Percentiles rank a stretch among this genome's conserved stretches.
These are phyloP conservation scores for Parelbella ahira DNA, from an alignment of 2,888 invertebrate species.

Conservation along the genomic window DNA sequence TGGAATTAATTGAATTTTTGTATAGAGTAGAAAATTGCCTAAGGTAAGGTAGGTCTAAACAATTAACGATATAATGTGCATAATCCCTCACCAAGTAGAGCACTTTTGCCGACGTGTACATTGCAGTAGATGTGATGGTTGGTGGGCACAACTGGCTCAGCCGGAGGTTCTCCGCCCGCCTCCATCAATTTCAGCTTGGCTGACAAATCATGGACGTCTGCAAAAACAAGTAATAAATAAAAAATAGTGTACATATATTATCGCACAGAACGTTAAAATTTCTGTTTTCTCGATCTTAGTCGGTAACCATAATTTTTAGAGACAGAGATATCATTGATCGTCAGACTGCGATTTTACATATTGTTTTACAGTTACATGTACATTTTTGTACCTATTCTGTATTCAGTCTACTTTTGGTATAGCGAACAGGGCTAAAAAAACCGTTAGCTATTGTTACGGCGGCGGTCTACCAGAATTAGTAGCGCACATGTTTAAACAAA, in stretches of 20 bases:
- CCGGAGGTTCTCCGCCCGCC: conserved; percentile 57
- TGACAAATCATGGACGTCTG: conserved; percentile 86
- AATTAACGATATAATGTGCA: no score
- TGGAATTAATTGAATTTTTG: no score
- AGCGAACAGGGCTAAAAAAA: conserved; percentile 59
- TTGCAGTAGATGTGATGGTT: conserved; percentile 75
- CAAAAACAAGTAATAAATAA: conserved; percentile 44
- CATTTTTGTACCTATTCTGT: no score
- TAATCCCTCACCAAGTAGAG: conserved; percentile 55
- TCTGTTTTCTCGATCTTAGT: no score
- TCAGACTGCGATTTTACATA: no score
- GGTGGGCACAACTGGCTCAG: conserved; percentile 57
- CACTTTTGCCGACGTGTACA: conserved; percentile 66
- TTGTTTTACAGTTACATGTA: no score
- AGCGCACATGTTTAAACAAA: conserved; percentile 77
- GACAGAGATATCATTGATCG: neutral
- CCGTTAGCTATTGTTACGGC: conserved; percentile 75
- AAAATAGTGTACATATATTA: no score
- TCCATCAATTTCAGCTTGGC: conserved; percentile 85
- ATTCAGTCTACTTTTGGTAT: conserved; percentile 53
- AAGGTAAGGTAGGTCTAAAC: no score
- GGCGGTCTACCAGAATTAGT: conserved; percentile 69
- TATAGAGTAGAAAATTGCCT: no score
- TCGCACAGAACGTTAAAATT: no score
- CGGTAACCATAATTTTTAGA: no score